Conservation (phyloP, 2,113 vertebrate species). For the Zapornia atra region DNA sequence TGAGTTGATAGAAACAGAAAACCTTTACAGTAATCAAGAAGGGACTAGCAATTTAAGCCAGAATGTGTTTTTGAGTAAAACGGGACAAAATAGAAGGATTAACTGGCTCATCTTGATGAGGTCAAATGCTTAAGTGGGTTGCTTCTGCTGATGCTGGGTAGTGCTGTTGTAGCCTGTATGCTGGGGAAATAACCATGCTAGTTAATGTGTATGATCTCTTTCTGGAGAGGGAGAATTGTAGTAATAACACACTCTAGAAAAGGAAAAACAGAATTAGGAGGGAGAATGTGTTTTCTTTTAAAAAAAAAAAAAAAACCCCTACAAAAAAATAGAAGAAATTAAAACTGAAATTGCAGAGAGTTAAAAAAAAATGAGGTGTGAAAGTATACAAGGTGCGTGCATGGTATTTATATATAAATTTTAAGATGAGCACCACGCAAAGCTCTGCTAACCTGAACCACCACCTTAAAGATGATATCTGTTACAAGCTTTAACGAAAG, state of each 20-base stretch:
- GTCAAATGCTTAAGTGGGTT: neutral
- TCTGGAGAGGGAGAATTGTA: neutral
- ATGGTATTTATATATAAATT: too few relatives aligned
- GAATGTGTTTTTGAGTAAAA: neutral
- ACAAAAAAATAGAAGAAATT: neutral
- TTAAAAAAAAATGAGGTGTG: neutral
- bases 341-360: neutral
- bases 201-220: neutral
- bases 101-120: neutral
- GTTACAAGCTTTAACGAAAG: neutral
- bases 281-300: neutral
- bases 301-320: too few relatives aligned
- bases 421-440: rapidly evolving
- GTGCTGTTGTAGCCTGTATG: neutral
- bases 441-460: neutral
- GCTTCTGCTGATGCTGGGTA: neutral
- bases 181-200: neutral
- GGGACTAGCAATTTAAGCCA: neutral
- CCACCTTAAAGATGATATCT: neutral
- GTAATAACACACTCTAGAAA: neutral
- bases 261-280: neutral
- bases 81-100: neutral
- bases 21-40: neutral
- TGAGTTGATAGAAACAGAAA: neutral
- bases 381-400: neutral